Evolutionary conservation across 1,140 invertebrate species (phyloP), one percentile per base, ranked within the genome.

Genomic region (Drosophila sp.): DNA sequence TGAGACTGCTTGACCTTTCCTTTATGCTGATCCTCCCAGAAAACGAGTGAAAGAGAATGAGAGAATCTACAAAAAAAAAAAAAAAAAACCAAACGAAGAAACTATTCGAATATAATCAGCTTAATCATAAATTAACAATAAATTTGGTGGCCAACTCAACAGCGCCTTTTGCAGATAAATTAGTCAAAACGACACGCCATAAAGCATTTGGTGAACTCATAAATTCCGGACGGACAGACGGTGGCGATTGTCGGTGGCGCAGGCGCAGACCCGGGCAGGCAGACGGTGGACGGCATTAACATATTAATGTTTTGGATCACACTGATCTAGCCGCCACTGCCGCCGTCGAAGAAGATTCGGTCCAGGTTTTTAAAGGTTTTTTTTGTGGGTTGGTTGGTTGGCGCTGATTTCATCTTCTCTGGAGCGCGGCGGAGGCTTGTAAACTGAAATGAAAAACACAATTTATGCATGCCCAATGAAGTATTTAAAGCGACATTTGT

Each of bases 171-270:
- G 65, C 76, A 90, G 74, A 90, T 89, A 91, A 91, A 91, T 91
- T 91, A 91, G 89, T 91, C 89, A 91, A 89, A 86, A 69, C 81
- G 81, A 91, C 89, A 91, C 89, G 74, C 84, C 89, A 91, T 91
- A 91, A 91, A 91, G 89, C 89, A 91, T 91, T 85, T 62, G 73
- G 57, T 89, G 89, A 86, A 89, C 81, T 78, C 89, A 91, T 91
- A 91, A 91, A 91, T 91, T 80, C 70, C 70, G 56, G 25, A 23
- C 72, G 63, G 72, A 60, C 63, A 47, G 73, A 82, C 77, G 68
- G 72, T 79, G 70, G 70, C 72, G 56, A 69, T 76, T 35, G 63
- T 58, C 65, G 56, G 54, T 79, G 64, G 71, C 40, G 33, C 60
- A 32, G 30, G 47, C 55, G 41, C 80, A 64, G 65, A 64, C 67